Evolutionary conservation across 2,888 invertebrate species (phyloP), one percentile per base, ranked within the genome.

Genomic region (Eugnorisma glareosa): DNA sequence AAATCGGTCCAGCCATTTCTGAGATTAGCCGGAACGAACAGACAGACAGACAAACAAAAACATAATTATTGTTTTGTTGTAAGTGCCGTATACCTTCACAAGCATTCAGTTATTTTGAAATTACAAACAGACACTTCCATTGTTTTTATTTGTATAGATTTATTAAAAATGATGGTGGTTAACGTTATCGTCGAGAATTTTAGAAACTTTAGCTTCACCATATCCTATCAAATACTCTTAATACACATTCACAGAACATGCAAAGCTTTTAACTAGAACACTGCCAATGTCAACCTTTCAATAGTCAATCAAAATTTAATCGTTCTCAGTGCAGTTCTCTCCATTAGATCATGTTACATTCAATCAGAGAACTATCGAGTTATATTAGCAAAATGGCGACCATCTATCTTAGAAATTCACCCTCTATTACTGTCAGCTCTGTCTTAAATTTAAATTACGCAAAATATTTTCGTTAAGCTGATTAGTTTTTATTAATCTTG

Each of bases 341-440:
- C 21, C 66, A 67, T 75, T 76, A 61, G 77, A 81, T 82, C 66
- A 35, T 73, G 67, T 80, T 66, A 74, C 61, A 78, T 73, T 64
- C 57, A 74, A 78, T 77, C 66, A 71, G 67, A 51, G 57, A 18
- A 64, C 61, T 67, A 61, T 64, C 35, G 37, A 70, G 54, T 48
- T 61, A 21, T 31, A 40, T 40, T 40, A 31, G 15, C 61, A 73
- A 66, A 67, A 72, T 71, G 77, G 59, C 57, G 11, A 11, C 37
- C 31, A 72, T 80, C 75, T 86, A 69, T 84, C 84, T 86, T 72
- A 40, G 75, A 86, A 75, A 75, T 85, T 85, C 80, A 86, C 71
- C 80, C 63, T 48, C 67, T 48, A 64, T 75, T 82, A 71, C 61
- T 75, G 70, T 68, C 71, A 54, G 73, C n/a, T 63, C 43, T 31